phyloP scores from a whole-genome alignment of 2,797 vertebrate genomes.

The Enteromius fasciolatus region DNA sequence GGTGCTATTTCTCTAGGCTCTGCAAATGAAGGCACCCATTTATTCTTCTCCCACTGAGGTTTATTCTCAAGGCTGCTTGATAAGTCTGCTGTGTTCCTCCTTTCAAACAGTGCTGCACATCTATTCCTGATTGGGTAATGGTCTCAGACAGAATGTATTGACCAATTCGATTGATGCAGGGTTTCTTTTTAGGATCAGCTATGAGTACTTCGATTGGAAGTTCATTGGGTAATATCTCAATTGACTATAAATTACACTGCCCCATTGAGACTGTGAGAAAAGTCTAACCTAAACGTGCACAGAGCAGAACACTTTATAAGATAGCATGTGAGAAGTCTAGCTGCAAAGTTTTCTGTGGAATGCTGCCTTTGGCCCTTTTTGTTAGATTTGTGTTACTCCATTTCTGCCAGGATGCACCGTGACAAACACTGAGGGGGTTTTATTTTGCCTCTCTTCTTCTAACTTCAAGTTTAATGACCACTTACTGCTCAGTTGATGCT shows the following conservation, averaged over 20 bases:
- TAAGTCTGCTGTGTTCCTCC: slow-evolving; percentile 60
- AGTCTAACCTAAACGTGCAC: slow-evolving; percentile 56
- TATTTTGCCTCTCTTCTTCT: slow-evolving; percentile 29
- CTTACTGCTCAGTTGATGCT: slow-evolving; percentile 7
- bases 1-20: slow-evolving; percentile 48
- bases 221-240: slow-evolving; percentile 65
- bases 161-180: slow-evolving; percentile 70
- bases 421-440: slow-evolving; percentile 45
- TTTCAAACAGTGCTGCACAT: slow-evolving; percentile 67
- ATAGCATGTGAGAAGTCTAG: neutral
- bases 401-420: slow-evolving; percentile 60
- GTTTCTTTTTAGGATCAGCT: slow-evolving; percentile 62
- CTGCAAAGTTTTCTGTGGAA: neutral
- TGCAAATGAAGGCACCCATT: slow-evolving; percentile 62
- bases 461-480: slow-evolving; percentile 26
- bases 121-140: slow-evolving; percentile 73
- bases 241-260: slow-evolving; percentile 63
- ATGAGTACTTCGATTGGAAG: slow-evolving; percentile 63
- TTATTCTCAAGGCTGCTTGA: slow-evolving; percentile 61
- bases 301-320: neutral
- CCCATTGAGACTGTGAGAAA: slow-evolving; percentile 63
- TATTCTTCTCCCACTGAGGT: slow-evolving; percentile 55
- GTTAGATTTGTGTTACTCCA: slow-evolving; percentile 28
- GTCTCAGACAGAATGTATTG: slow-evolving; percentile 71
- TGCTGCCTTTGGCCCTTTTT: neutral